Evolutionary conservation across 2,113 vertebrate species (phyloP).

Genomic region (Morone chrysops): DNA sequence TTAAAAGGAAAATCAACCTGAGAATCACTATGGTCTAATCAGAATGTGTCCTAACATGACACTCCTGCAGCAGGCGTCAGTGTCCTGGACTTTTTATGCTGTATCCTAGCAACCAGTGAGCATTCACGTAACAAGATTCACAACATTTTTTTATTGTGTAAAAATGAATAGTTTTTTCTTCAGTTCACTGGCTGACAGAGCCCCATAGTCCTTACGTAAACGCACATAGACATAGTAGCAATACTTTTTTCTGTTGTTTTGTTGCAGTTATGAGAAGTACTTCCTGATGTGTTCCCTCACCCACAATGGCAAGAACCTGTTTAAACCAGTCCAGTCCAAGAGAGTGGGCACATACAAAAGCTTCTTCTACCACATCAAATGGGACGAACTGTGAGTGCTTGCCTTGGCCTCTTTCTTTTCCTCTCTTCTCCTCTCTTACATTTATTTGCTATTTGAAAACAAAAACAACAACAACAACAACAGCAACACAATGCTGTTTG

Average conservation of each 20-base stretch:
- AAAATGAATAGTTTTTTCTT: neutral
- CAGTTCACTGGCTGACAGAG: neutral
- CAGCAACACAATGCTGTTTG: neutral
- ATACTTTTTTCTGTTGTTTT: slow-evolving; percentile 29
- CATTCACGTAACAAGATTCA: too few species aligned
- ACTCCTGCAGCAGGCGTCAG: neutral
- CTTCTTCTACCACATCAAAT: slow-evolving; percentile 98
- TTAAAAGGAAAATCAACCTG: neutral
- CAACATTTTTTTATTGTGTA: too few species aligned
- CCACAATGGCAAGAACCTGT: slow-evolving; percentile 95
- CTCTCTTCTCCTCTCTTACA: neutral
- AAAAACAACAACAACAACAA: too few species aligned
- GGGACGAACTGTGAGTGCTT: slow-evolving; percentile 96
- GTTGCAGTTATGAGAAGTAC: slow-evolving; percentile 95
- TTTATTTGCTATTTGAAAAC: neutral
- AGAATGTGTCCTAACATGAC: neutral
- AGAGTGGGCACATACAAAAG: slow-evolving; percentile 96
- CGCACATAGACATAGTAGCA: neutral
- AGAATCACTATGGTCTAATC: neutral
- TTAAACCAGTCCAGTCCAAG: slow-evolving; percentile 98
- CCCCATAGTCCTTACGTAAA: neutral
- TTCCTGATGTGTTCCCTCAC: slow-evolving; percentile 94
- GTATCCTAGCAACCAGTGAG: neutral
- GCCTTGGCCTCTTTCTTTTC: neutral
- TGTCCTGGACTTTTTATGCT: neutral